phyloP scores from a whole-genome alignment of 2,797 vertebrate species.

The Sebastes paucispinis region DNA sequence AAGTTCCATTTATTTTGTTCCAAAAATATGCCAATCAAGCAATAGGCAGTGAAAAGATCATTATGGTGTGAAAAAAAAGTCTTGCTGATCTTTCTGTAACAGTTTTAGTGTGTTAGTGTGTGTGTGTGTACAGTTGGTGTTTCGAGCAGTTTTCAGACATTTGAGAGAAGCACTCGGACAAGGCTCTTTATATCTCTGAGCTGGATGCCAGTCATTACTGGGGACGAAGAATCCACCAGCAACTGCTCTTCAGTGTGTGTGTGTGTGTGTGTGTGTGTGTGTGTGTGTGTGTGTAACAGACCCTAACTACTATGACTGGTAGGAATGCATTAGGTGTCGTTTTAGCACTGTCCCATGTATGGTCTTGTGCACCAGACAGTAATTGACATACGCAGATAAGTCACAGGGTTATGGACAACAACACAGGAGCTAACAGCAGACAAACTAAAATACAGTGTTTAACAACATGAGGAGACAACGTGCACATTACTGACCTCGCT shows the following conservation, averaged over 20 bases:
- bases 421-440: background rate
- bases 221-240: constrained; percentile 35
- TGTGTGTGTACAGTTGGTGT: background rate
- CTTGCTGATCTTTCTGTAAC: background rate
- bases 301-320: constrained; percentile 3
- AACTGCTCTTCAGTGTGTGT: constrained; percentile 27
- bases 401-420: background rate
- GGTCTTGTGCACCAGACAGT: background rate
- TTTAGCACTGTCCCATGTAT: constrained; percentile 8
- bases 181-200: constrained; percentile 52
- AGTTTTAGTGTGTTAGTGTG: background rate
- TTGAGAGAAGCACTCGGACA: constrained; percentile 17
- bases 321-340: constrained; percentile 43
- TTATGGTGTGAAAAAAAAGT: constrained; percentile 3
- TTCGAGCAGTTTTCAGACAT: constrained; percentile 22
- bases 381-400: background rate
- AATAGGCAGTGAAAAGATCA: constrained; percentile 37
- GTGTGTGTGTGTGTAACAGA: background rate
- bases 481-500: no score
- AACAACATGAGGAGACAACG: background rate
- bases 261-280: background rate
- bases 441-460: background rate
- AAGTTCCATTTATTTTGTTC: constrained; percentile 46
- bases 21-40: constrained; percentile 63
- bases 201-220: constrained; percentile 64